Evolutionary conservation across 53 echinoderm and acorn worm genomes (phyloP), one percentile per base, ranked within the genome.

Genomic region (Glandiceps talaboti): DNA sequence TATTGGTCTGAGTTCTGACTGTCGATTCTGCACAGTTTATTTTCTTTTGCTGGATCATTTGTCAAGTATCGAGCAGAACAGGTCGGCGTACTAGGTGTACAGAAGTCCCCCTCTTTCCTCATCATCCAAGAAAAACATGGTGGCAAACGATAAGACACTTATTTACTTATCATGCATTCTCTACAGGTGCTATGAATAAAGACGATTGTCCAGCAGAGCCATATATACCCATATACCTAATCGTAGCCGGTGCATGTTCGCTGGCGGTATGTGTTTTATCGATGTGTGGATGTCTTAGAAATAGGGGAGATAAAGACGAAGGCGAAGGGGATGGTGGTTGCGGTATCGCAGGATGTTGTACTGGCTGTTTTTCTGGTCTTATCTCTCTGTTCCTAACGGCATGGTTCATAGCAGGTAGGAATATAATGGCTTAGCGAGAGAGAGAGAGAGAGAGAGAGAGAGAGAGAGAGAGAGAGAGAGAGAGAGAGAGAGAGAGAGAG

Each of bases 191-290:
- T 31, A 78, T 32, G 6, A 31, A 78, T 26, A 78, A 78, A 31
- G 33, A 78, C 32, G 31, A 78, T 28, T 78, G 79, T 27, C 32
- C 79, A 0, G 79, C 32, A 1, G 26, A 78, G 32, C 31, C 25
- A 32, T 78, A 31, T 26, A 78, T 78, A 32, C 79, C 79, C 6
- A 78, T 78, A 14, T 78, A 31, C n/a, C 79, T 78, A 1, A 78
- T 78, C 25, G 33, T 78, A 0, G 32, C 31, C 25, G 79, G 79
- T 25, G 1, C 79, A 1, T 78, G 30, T 32, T 31, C 79, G 32
- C 1, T 78, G 0, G 26, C 31, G 27, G 27, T 27, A 14, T 31
- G 1, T 25, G 0, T 78, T 25, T 27, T 78, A 14, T 31, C 31
- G 6, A 31, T 78, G 31, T 78, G 31, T 26, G 32, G 0, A 14